Base-by-base conservation (phyloP, 2,113 vertebrate species). In the Procavia capensis region DNA sequence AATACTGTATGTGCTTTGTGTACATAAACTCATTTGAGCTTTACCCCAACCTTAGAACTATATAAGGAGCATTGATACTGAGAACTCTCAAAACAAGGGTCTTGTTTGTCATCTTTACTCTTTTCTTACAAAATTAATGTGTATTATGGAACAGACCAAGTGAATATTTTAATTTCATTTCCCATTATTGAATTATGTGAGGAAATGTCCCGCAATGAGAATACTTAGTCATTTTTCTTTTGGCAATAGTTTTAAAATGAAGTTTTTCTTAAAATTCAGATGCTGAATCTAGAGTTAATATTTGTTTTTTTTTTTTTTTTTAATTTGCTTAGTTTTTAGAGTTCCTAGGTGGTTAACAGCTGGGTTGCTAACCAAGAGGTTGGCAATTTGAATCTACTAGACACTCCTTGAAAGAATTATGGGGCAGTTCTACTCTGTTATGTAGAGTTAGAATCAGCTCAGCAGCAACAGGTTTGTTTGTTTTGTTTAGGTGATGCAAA, bases 101-200 rank as follows among this genome's bases (percentile, higher is more conserved):
- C 57, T 95, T 74, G n/a, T 47, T 92, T 96, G 76, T 92, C 19
- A 88, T n/a, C 59, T 88, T 9, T 79, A 0, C 89, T 92, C 14
- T n/a, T 93, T 91, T 93, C 57, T 94, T 88, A 50, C 80, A 87
- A 95, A 80, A 63, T 86, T 19, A 79, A 0, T 82, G n/a, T 68
- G 36, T 92, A 7, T 22, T 90, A 57, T 59, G 19, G 66, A 79
- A 34, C 7, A 45, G 34, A 79, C 91, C 43, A 94, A 79, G 50
- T 94, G 9, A 89, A 68, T 86, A 36, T 47, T 96, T 93, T 66
- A 54, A 36, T 96, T 95, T 82, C 79, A 91, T 72, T 85, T 91
- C 8, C 88, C 19, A 36, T 86, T 54, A 81, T 92, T 96, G 87
- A 93, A 87, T 88, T 78, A 83, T 25, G 72, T 78, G n/a, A 90